Conservation (phyloP, 2,797 vertebrate species). For the Acanthiza pusilla region DNA sequence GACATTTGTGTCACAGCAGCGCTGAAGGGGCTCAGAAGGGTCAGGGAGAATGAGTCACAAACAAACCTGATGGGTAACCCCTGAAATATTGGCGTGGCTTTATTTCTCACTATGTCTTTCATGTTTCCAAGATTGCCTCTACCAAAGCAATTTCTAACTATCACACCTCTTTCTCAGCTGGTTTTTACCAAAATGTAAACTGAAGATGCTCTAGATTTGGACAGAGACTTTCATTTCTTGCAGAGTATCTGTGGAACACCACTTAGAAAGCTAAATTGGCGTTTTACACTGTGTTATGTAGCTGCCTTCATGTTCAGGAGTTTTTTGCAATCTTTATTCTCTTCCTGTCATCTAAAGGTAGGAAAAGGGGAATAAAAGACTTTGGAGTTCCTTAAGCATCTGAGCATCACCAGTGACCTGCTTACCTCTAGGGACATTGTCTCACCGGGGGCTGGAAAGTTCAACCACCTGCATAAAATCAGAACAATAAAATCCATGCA, state of each 20-base stretch:
- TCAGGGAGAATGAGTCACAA: neutral
- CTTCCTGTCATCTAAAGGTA: neutral
- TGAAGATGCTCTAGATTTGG: neutral
- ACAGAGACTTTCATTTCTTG: neutral
- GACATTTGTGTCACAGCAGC: neutral
- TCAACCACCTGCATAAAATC: neutral
- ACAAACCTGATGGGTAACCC: neutral
- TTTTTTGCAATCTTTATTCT: neutral
- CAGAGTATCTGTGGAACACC: neutral
- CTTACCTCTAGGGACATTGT: neutral
- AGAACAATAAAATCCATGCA: neutral
- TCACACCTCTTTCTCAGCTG: neutral
- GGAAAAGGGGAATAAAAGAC: neutral
- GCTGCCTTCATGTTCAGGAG: neutral
- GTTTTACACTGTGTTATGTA: neutral
- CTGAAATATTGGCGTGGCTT: neutral
- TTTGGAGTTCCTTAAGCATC: neutral
- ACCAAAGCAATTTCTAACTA: neutral
- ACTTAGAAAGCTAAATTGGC: neutral
- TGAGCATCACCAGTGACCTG: neutral
- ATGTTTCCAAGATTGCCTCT: neutral
- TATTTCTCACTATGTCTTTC: neutral
- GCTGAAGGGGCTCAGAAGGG: neutral
- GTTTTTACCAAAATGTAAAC: neutral
- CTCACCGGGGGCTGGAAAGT: neutral